Percentiles rank a stretch among this genome's conserved stretches.
These are phyloP conservation scores for Synanthedon myopaeformis DNA, from an alignment of 2,888 invertebrate species.

Conservation along the genomic window DNA sequence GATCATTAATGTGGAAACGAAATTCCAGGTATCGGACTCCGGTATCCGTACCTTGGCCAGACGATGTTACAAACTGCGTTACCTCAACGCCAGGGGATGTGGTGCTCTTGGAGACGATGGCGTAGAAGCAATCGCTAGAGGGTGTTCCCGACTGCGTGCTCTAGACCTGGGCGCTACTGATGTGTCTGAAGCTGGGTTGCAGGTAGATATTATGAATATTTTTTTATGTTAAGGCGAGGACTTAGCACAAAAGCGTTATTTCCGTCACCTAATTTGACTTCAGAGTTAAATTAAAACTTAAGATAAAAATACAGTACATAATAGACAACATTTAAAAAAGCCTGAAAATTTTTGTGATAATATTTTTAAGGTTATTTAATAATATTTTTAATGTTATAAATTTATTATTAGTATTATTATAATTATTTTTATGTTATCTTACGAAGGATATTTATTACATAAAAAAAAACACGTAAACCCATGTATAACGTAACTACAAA, in stretches of 20 bases:
- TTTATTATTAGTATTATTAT: too few relatives aligned
- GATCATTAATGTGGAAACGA: background rate
- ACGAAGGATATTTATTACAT: background rate
- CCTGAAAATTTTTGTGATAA: too few relatives aligned
- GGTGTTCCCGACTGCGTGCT: conserved; percentile 87
- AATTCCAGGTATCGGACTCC: conserved; percentile 81
- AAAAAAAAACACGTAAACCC: background rate
- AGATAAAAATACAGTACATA: too few relatives aligned
- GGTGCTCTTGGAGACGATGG: conserved; percentile 95
- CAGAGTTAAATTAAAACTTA: too few relatives aligned
- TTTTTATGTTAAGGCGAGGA: background rate
- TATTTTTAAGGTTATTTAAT: too few relatives aligned
- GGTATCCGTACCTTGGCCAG: conserved; percentile 88
- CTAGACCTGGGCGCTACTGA: conserved; percentile 94
- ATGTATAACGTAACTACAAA: background rate
- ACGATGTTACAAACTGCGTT: conserved; percentile 88
- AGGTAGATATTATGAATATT: conserved; percentile 52
- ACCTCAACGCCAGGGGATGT: conserved; percentile 92
- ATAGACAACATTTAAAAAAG: too few relatives aligned
- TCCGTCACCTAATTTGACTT: too few relatives aligned
- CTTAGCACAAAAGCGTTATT: too few relatives aligned
- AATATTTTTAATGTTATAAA: too few relatives aligned
- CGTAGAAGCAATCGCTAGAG: conserved; percentile 85
- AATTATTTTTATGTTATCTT: too few relatives aligned
- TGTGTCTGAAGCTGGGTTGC: conserved; percentile 88